Evolutionary conservation across 2,113 vertebrate genomes (phyloP), one percentile per base, ranked within the genome.

Genomic region (Leuciscus idus): DNA sequence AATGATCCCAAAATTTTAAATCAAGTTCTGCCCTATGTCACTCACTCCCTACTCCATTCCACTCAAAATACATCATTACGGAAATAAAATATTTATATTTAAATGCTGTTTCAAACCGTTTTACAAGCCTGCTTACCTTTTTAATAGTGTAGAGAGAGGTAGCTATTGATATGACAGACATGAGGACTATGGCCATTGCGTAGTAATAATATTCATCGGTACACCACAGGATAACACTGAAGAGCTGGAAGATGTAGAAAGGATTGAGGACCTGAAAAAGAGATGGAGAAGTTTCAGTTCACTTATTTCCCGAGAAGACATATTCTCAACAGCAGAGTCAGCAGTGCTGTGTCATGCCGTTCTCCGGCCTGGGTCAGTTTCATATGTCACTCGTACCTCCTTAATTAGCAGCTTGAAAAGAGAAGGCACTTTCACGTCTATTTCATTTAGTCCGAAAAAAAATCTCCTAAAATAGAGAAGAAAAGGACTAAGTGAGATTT

Each of bases 201-300:
- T 99, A 99, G 95, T 98, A 99, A 93, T 98, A 97, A 95, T 99
- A 99, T 87, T 97, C 96, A 92, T 99, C 97, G 87, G 94, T 94
- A 93, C 94, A 94, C 98, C 98, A 99, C 87, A 99, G 92, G 92
- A 97, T 96, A 93, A 99, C 96, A 95, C 98, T 99, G 95, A 98
- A 99, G 88, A 99, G 96, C 93, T 99, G 98, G 95, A 99, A 99
- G 95, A 99, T 96, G 97, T 99, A 99, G 93, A 99, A 99, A 92
- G 98, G 98, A 89, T 99, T 99, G 91, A 99, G 97, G 93, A 99
- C 98, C 98, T 99, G 87, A 30, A 62, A 46, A 62, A 55, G 48
- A 82, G 30, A 76, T n/a, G 48, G 62, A 66, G 4, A 74, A 10
- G 46, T 55, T 21, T 78, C 39, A 46, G 36, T 81, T 81, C 61